Conservation (phyloP, 2,113 vertebrate genomes). For the Drymodes brunneopygia region DNA sequence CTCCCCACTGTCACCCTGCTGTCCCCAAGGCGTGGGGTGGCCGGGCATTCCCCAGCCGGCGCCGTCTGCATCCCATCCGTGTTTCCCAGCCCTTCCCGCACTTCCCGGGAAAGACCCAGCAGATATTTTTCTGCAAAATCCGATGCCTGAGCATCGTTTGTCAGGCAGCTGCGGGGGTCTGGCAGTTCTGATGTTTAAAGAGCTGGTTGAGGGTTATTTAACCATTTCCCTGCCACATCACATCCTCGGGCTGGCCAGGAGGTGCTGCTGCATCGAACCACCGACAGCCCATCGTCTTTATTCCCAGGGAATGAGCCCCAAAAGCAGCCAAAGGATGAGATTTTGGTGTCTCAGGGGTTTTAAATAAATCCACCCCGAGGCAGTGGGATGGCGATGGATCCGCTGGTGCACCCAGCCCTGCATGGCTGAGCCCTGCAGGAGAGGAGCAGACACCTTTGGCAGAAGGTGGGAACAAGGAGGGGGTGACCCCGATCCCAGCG, state of each 20-base stretch:
- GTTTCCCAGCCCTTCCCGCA: not conserved
- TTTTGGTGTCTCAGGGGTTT: not conserved
- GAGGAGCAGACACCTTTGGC: not conserved
- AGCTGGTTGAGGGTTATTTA: not conserved
- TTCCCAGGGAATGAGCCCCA: not conserved
- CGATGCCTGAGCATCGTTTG: not conserved
- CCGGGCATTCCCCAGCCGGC: accelerated
- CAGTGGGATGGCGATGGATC: not conserved
- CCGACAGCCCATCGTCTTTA: accelerated
- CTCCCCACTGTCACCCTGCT: accelerated
- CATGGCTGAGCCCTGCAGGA: accelerated
- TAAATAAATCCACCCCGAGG: not conserved
- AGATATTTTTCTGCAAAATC: not conserved
- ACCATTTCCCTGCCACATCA: not conserved
- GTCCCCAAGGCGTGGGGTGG: not conserved
- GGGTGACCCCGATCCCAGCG: not conserved
- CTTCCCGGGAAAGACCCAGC: not conserved
- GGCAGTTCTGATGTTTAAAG: not conserved
- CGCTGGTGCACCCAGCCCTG: accelerated
- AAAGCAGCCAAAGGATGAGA: not conserved
- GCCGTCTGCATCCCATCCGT: not conserved
- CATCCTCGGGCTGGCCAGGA: not conserved
- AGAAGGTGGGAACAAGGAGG: not conserved
- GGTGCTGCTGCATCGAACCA: not conserved
- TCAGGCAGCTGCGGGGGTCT: not conserved